Conservation (phyloP, 2,797 vertebrate species). For the Neopelma chrysocephalum region DNA sequence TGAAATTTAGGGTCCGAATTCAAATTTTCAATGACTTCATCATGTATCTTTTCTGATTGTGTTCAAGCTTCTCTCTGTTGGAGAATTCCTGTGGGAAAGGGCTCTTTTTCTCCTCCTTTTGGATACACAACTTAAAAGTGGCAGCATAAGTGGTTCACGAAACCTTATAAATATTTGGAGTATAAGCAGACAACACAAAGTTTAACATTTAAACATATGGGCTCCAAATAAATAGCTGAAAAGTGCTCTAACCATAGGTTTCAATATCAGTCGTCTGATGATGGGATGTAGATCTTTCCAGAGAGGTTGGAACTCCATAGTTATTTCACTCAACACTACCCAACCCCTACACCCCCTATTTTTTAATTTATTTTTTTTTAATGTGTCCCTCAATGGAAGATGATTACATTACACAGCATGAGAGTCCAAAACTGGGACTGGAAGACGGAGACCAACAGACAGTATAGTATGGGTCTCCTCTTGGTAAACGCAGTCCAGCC, state of each 20-base stretch:
- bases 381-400: conserved; percentile 46
- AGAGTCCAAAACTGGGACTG: conserved; percentile 47
- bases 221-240: conserved; percentile 70
- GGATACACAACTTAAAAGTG: conserved; percentile 60
- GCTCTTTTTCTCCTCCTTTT: not conserved
- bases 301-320: conserved; percentile 54
- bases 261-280: conserved; percentile 66
- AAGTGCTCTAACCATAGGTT: conserved; percentile 77
- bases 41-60: not conserved
- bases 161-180: conserved; percentile 69
- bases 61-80: not conserved
- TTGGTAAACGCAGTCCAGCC: conserved; percentile 53
- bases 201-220: conserved; percentile 69
- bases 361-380: not conserved
- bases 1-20: conserved; percentile 12
- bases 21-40: not conserved
- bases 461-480: not conserved
- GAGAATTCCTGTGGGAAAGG: conserved; percentile 36
- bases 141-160: conserved; percentile 6
- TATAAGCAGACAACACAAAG: conserved; percentile 61
- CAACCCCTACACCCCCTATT: not conserved
- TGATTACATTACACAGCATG: conserved; percentile 48
- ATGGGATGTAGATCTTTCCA: conserved; percentile 67
- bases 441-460: conserved; percentile 49
- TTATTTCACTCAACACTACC: conserved; percentile 62